phyloP scores from a whole-genome alignment of 53 echinoderm and acorn worm species.

The Henricia sp. region DNA sequence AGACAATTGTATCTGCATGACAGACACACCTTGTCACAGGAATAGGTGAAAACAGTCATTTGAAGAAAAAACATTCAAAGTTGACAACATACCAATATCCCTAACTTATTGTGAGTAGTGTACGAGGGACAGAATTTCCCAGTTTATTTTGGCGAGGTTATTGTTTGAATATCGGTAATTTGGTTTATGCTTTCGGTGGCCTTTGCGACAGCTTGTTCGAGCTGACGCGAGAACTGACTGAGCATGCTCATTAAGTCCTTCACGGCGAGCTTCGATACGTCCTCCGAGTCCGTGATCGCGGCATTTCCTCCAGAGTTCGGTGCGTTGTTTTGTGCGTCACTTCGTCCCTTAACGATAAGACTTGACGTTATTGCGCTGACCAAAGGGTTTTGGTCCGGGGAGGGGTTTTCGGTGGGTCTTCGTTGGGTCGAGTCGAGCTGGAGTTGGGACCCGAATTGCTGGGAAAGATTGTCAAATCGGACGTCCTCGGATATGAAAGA shows the following conservation, averaged over 20 bases:
- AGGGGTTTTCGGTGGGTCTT: background rate
- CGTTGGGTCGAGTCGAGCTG: conserved; percentile 23
- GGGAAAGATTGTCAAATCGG: conserved; percentile 38
- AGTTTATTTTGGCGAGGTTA: conserved; percentile 89
- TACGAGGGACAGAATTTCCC: conserved; percentile 95
- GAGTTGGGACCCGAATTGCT: conserved; percentile 51
- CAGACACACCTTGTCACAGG: too few species aligned
- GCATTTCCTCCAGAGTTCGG: too few species aligned
- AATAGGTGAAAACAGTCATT: too few species aligned
- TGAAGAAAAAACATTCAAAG: too few species aligned
- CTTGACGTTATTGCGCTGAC: conserved; percentile 51
- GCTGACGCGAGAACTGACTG: conserved; percentile 83
- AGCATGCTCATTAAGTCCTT: conserved; percentile 79
- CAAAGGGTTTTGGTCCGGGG: conserved; percentile 46
- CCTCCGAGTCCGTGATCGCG: conserved; percentile 34
- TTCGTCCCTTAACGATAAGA: conserved; percentile 10
- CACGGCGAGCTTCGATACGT: conserved; percentile 69
- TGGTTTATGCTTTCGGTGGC: conserved; percentile 97
- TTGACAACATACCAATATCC: too few species aligned
- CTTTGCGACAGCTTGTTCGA: conserved; percentile 90
- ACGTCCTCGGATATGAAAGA: conserved; percentile 29
- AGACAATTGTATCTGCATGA: too few species aligned
- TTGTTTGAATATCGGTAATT: conserved; percentile 84
- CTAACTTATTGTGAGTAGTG: too few species aligned
- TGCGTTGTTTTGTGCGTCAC: too few species aligned